These are phyloP conservation scores for Hermodice carunculata DNA, from an alignment of 2,888 invertebrate genomes.

Conservation along the genomic window DNA sequence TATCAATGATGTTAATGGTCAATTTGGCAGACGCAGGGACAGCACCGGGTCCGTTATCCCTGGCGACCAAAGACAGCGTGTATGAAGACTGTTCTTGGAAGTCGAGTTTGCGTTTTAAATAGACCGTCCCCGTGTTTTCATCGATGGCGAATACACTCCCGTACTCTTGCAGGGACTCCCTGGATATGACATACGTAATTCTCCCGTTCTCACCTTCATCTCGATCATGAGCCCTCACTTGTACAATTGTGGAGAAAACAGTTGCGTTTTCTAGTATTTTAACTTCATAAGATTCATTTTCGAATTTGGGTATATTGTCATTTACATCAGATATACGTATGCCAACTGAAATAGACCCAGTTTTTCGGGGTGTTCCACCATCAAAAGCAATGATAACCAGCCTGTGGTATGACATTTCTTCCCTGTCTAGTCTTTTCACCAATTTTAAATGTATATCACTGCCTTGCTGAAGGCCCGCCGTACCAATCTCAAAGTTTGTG, in stretches of 20 bases:
- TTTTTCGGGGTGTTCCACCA: slow-evolving; percentile 24
- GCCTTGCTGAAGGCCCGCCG: no score
- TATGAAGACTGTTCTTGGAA: slow-evolving; percentile 4
- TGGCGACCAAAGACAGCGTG: slow-evolving; percentile 12
- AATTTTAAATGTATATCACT: slow-evolving; percentile 30
- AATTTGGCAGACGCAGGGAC: slow-evolving; percentile 17
- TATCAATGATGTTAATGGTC: slow-evolving; percentile 21
- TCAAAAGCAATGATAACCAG: slow-evolving; percentile 32
- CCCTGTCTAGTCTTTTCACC: slow-evolving; percentile 34
- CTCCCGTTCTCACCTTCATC: slow-evolving; percentile 92
- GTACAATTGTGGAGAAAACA: slow-evolving; percentile 82
- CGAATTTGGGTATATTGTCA: slow-evolving; percentile 67
- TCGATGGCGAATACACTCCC: slow-evolving; percentile 18
- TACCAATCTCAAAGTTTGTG: no score
- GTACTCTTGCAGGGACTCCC: slow-evolving; percentile 72
- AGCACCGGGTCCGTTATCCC: slow-evolving; percentile 12
- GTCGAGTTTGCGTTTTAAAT: slow-evolving; percentile 6
- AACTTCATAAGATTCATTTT: slow-evolving; percentile 76
- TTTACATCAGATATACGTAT: slow-evolving; percentile 57
- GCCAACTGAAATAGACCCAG: slow-evolving; percentile 34
- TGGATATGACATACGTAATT: slow-evolving; percentile 86
- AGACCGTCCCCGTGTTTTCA: slow-evolving; percentile 18
- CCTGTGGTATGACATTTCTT: slow-evolving; percentile 20
- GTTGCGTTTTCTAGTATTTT: slow-evolving; percentile 86
- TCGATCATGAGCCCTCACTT: slow-evolving; percentile 83